Evolutionary conservation across 1,140 invertebrate genomes (phyloP), one percentile per base, ranked within the genome.

Genomic region (Littorina saxatilis): DNA sequence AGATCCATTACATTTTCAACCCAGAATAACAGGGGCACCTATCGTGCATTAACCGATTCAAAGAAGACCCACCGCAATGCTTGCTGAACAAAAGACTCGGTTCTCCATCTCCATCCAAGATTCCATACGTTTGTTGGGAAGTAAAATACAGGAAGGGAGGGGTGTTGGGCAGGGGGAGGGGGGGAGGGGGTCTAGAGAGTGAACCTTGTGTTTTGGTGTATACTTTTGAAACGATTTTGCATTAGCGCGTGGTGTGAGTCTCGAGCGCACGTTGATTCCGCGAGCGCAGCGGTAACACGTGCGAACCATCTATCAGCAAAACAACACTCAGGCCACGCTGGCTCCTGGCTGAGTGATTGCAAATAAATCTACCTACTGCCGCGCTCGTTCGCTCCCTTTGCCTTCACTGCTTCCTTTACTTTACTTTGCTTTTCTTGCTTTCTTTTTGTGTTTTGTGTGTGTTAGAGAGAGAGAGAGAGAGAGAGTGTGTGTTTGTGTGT

Each of bases 381-480:
- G 43, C 43, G 43, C 17, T 47, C 43, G n/a, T n/a, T n/a, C n/a
- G n/a, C n/a, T n/a, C n/a, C n/a, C n/a, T n/a, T n/a, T n/a, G n/a
- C n/a, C n/a, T n/a, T n/a, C n/a, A n/a, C 50, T 52, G 9, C 23
- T 52, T 52, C 11, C 11, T 13, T 52, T 11, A 13, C 50, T 13
- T 23, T 11, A 23, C 50, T n/a, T n/a, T n/a, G n/a, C n/a, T n/a
- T n/a, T n/a, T n/a, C n/a, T n/a, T n/a, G n/a, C n/a, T n/a, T n/a
- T n/a, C n/a, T n/a, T n/a, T n/a, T n/a, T n/a, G n/a, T n/a, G n/a
- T n/a, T n/a, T n/a, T n/a, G n/a, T n/a, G n/a, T n/a, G n/a, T n/a
- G n/a, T n/a, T n/a, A 61, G 58, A 61, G 58, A 61, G 75, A 77
- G 75, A 77, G 75, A 77, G 75, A 77, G 75, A 77, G 43, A 77